These are phyloP conservation scores for Etheostoma perlongum DNA, from an alignment of 2,797 vertebrate genomes.

Conservation along the genomic window DNA sequence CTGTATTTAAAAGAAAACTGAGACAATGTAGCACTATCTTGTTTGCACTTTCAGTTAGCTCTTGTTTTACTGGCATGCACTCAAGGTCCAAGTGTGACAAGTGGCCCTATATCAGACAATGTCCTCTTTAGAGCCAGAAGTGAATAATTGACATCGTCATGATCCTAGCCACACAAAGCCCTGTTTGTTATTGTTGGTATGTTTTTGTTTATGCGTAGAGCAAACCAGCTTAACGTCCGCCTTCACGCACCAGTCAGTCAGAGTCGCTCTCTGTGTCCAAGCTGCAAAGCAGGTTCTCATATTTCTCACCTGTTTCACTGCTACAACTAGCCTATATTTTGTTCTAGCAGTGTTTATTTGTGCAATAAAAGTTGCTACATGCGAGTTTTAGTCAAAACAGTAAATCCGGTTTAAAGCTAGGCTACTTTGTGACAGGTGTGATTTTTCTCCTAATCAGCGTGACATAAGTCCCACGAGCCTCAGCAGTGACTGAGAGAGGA, in stretches of 20 bases:
- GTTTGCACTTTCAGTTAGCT: constrained; percentile 59
- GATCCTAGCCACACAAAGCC: constrained; percentile 74
- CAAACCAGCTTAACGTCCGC: constrained; percentile 33
- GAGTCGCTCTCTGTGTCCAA: constrained; percentile 20
- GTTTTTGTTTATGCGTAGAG: constrained; percentile 73
- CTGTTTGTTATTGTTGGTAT: constrained; percentile 59
- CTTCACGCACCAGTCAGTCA: constrained; percentile 22
- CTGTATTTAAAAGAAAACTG: background rate
- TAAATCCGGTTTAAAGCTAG: constrained; percentile 1
- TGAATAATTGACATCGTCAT: constrained; percentile 82
- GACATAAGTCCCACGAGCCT: constrained; percentile 45
- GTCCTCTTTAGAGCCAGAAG: constrained; percentile 70
- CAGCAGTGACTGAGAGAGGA: constrained; percentile 21
- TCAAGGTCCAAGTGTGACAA: constrained; percentile 67
- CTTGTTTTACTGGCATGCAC: constrained; percentile 59
- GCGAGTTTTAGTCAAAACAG: background rate
- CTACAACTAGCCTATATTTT: background rate
- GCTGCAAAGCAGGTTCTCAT: constrained; percentile 70
- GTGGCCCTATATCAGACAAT: constrained; percentile 76
- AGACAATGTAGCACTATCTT: background rate
- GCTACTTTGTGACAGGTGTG: constrained; percentile 72
- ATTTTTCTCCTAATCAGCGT: constrained; percentile 32
- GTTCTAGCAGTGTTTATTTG: background rate
- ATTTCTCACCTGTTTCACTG: constrained; percentile 45
- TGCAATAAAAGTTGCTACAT: background rate